phyloP scores from a whole-genome alignment of 1,140 invertebrate genomes.

The Nasonia vitripennis region DNA sequence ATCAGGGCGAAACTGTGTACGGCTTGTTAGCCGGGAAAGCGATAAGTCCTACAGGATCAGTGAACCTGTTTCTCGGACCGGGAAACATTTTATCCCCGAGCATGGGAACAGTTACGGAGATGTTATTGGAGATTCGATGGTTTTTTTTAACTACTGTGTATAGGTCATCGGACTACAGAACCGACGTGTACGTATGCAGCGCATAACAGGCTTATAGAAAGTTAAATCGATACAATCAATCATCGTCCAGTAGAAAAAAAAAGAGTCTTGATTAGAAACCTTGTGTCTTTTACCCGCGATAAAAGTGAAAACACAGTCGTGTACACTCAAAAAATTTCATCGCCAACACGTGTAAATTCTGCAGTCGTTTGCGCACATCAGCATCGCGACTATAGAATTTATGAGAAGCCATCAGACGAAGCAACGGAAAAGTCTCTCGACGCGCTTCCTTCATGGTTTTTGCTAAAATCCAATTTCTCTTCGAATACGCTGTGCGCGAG shows the following conservation, averaged over 20 bases:
- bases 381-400: background rate
- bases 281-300: background rate
- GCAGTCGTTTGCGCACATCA: background rate
- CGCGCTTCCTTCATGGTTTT: background rate
- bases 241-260: background rate
- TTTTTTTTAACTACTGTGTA: too few relatives aligned
- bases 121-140: too few relatives aligned
- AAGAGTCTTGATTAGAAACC: background rate
- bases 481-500: background rate
- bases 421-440: background rate
- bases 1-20: background rate
- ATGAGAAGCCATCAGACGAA: background rate
- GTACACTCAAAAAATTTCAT: too few relatives aligned
- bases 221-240: constrained; percentile 1
- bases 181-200: too few relatives aligned
- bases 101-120: too few relatives aligned
- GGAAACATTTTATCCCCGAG: too few relatives aligned
- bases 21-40: background rate
- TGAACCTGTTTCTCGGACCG: background rate
- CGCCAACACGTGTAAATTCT: too few relatives aligned
- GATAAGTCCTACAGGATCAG: background rate
- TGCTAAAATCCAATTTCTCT: constrained; percentile 1
- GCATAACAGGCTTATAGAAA: background rate
- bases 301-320: too few relatives aligned
- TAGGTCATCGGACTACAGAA: too few relatives aligned